Evolutionary conservation across 2,113 vertebrate genomes (phyloP).

Genomic region (Anoplopoma fimbria): DNA sequence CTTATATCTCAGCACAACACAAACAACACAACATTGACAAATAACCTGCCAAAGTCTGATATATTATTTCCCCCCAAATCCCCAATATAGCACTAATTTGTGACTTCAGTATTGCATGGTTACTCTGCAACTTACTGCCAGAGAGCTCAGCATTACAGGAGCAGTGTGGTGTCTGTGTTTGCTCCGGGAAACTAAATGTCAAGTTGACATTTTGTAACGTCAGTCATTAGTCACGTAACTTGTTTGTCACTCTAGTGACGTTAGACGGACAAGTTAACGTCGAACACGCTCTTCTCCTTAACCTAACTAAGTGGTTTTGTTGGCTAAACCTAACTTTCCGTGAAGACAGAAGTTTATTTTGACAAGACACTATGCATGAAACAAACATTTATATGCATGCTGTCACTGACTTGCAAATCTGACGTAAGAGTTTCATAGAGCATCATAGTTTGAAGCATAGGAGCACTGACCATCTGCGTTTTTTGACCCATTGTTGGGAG

Average conservation of each 20-base stretch:
- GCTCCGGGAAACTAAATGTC: not conserved
- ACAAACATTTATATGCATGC: too few species aligned
- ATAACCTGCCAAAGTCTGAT: constrained; percentile 32
- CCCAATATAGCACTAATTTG: constrained; percentile 25
- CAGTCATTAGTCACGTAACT: not conserved
- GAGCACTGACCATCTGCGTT: not conserved
- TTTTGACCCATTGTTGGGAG: not conserved
- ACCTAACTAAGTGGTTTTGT: too few species aligned
- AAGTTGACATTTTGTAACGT: not conserved
- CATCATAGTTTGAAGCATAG: too few species aligned
- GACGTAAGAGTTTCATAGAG: too few species aligned
- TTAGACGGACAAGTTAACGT: not conserved
- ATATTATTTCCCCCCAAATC: constrained; percentile 25
- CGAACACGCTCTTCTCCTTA: too few species aligned
- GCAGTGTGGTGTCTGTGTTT: not conserved
- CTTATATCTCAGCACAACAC: constrained; percentile 34
- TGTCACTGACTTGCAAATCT: too few species aligned
- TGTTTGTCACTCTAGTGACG: not conserved
- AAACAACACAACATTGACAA: constrained; percentile 23
- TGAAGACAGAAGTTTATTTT: too few species aligned
- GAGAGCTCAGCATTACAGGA: not conserved
- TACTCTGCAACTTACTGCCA: constrained; percentile 26
- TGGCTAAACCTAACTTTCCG: too few species aligned
- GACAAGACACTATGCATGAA: too few species aligned
- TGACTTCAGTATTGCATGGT: constrained; percentile 14